Conservation (phyloP, 2,797 vertebrate species). For the Sciaenops ocellatus region DNA sequence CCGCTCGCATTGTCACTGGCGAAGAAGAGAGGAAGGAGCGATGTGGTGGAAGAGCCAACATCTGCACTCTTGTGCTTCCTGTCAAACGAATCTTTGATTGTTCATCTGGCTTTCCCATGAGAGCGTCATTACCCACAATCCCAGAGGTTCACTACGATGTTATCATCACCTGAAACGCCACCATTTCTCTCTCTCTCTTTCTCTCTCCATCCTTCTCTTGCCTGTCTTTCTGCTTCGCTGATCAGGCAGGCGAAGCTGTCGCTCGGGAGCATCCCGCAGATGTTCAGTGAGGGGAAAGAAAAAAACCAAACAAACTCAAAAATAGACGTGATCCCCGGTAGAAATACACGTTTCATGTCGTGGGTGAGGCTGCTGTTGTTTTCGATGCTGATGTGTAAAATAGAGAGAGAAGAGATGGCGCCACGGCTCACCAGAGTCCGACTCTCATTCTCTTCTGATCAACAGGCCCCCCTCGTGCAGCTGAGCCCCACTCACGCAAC, state of each 20-base stretch:
- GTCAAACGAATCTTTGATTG: conserved; percentile 66
- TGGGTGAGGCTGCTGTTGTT: conserved; percentile 38
- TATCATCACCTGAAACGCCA: conserved; percentile 56
- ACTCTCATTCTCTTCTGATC: conserved; percentile 46
- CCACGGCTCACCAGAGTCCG: conserved; percentile 9
- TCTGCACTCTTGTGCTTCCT: conserved; percentile 16
- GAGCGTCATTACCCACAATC: conserved; percentile 72
- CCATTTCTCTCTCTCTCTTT: conserved; percentile 10
- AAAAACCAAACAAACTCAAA: conserved; percentile 55
- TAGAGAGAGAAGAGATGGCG: conserved; percentile 20
- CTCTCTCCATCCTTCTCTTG: background rate
- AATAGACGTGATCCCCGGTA: conserved; percentile 63
- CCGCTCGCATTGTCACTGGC: conserved; percentile 8
- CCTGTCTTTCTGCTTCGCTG: conserved; percentile 47
- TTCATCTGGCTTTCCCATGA: conserved; percentile 50
- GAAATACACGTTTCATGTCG: conserved; percentile 48
- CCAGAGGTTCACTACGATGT: conserved; percentile 54
- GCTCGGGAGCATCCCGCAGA: conserved; percentile 67
- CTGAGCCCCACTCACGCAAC: conserved; percentile 37
- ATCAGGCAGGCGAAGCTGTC: conserved; percentile 57
- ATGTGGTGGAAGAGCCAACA: conserved; percentile 9
- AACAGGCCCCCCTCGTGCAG: conserved; percentile 48
- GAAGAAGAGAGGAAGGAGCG: conserved; percentile 23
- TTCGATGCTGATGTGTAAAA: conserved; percentile 41
- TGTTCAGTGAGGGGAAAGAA: conserved; percentile 51